Base-by-base conservation (phyloP, 2,888 invertebrate species). In the Lydus trimaculatus region DNA sequence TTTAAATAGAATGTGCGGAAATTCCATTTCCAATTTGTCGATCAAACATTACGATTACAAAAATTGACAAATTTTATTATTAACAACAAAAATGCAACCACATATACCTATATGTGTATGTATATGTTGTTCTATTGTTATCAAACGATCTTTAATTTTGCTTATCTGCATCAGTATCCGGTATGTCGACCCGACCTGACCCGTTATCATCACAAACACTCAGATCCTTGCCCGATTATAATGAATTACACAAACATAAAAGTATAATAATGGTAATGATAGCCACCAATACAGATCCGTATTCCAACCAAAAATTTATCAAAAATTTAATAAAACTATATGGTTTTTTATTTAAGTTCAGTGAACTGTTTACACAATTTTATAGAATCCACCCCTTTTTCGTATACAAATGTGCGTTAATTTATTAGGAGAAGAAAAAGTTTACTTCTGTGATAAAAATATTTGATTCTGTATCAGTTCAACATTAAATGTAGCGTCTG, bases 141-240 rank as follows among this genome's bases (percentile, higher is more conserved):
- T 80, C 80, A 68, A 62, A 59, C 68, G 71, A 80, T 80, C 79
- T 79, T 78, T 79, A 80, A 80, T 80, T 80, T 80, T 78, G 76
- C 78, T 78, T 79, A 80, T 80, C 79, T 67, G 52, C n/a, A 73
- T 70, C 70, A 63, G 70, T 72, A 73, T 71, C 70, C 71, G 72
- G 73, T 66, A 65, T 64, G 67, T 69, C 71, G 72, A 74, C 72
- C 72, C 66, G 72, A 68, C 65, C 71, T 67, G 72, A 69, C 69
- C 69, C 67, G 67, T 65, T 70, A 73, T 71, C 69, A 72, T 71
- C 65, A 71, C 71, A 71, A 66, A 72, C 64, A 65, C 60, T 67
- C 68, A 73, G 73, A 73, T 73, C 69, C 67, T 71, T 64, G 63
- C 52, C 36, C 33, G 71, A 73, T 73, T 71, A 71, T 65, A 71